A percentile compares a stretch with the other conserved stretches of the same genome.
Conservation (phyloP, 2,113 vertebrate genomes). For the Odobenus rosmarus region DNA sequence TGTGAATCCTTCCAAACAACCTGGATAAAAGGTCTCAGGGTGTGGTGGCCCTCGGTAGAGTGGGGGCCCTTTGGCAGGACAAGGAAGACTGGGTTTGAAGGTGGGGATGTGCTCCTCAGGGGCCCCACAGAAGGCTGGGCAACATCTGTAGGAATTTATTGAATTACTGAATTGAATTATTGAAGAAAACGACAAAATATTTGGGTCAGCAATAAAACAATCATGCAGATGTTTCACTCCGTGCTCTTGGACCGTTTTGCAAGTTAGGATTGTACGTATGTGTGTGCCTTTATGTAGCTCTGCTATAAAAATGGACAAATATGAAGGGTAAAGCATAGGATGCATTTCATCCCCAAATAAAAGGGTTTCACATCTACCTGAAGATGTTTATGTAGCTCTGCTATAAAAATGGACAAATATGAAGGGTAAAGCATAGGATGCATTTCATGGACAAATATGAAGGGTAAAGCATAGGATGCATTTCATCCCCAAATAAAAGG, state of each 20-base stretch:
- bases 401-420: background rate
- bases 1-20: background rate
- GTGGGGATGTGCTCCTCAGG: background rate
- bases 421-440: background rate
- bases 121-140: background rate
- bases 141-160: background rate
- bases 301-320: background rate
- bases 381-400: background rate
- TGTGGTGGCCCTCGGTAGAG: background rate
- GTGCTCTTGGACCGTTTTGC: background rate
- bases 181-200: background rate
- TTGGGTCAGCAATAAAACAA: conserved; percentile 36
- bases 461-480: no score
- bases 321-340: background rate
- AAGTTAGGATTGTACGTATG: background rate
- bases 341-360: background rate
- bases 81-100: background rate
- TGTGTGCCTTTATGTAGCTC: background rate
- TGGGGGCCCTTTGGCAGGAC: background rate
- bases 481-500: no score
- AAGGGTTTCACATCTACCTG: background rate
- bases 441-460: no score
- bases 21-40: background rate
- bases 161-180: background rate
- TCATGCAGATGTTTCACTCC: conserved; percentile 35